phyloP scores from a whole-genome alignment of 2,888 invertebrate genomes.

The Hyalella azteca region DNA sequence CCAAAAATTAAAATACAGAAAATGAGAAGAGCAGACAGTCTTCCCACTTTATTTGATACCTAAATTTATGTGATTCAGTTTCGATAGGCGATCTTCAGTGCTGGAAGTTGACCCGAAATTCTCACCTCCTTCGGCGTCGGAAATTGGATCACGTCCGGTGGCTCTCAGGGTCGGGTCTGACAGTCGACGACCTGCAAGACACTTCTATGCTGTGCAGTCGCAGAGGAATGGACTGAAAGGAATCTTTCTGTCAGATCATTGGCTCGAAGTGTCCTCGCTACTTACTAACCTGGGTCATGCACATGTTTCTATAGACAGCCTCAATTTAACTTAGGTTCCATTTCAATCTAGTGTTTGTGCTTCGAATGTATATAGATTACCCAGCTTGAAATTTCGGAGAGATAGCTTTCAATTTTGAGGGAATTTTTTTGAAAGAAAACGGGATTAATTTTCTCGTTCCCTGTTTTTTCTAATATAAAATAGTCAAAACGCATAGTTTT shows the following conservation, averaged over 20 bases:
- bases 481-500: background rate
- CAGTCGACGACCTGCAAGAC: too few relatives aligned
- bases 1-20: too few relatives aligned
- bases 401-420: conserved; percentile 23
- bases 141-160: background rate
- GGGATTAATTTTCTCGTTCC: conserved; percentile 25
- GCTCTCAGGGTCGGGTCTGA: too few relatives aligned
- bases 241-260: background rate
- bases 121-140: too few relatives aligned
- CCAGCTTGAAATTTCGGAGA: conserved; percentile 11
- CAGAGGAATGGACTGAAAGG: background rate
- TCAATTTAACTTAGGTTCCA: conserved; percentile 14
- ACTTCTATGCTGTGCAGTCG: background rate
- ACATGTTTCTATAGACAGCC: background rate
- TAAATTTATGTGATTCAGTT: too few relatives aligned
- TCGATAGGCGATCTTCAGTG: too few relatives aligned
- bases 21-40: too few relatives aligned
- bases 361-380: too few relatives aligned
- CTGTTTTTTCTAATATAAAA: background rate
- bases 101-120: too few relatives aligned
- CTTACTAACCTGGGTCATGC: background rate
- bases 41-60: too few relatives aligned
- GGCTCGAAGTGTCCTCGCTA: background rate
- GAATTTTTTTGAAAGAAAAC: too few relatives aligned
- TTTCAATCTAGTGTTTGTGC: too few relatives aligned